A percentile compares a stretch with the other conserved stretches of the same genome.
Conservation (phyloP, 2,113 vertebrate species). For the Progne subis region DNA sequence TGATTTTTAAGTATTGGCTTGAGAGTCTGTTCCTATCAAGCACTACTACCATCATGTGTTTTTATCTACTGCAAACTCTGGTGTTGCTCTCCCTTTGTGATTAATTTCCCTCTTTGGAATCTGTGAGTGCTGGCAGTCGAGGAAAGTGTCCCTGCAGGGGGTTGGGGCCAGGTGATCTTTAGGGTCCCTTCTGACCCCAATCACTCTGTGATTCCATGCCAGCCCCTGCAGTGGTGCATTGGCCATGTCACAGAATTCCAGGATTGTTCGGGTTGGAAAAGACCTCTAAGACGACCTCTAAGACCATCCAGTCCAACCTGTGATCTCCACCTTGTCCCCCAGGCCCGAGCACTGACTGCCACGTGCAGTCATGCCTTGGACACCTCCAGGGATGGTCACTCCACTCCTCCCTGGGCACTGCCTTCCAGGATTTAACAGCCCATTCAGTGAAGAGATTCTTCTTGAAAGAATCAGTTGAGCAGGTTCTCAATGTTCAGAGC, state of each 20-base stretch:
- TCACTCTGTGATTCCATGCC: neutral
- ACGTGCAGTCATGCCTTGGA: neutral
- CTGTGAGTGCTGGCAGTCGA: neutral
- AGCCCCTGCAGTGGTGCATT: neutral
- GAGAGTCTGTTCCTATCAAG: neutral
- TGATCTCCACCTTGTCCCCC: neutral
- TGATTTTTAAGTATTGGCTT: neutral
- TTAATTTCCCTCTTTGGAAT: neutral
- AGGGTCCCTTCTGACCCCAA: neutral
- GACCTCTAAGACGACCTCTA: neutral
- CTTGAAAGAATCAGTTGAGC: neutral
- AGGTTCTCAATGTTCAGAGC: neutral
- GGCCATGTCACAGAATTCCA: neutral
- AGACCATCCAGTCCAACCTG: neutral
- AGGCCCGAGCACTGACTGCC: neutral
- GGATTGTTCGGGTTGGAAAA: neutral
- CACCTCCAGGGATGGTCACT: neutral
- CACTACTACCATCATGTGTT: neutral
- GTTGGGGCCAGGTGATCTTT: neutral
- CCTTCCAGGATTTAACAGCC: neutral
- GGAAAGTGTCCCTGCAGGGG: neutral
- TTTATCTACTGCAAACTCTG: neutral
- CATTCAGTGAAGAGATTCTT: neutral
- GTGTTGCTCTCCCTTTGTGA: neutral
- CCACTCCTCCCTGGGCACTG: neutral